Conservation (phyloP, 2,797 vertebrate species). For the Myripristis murdjan region DNA sequence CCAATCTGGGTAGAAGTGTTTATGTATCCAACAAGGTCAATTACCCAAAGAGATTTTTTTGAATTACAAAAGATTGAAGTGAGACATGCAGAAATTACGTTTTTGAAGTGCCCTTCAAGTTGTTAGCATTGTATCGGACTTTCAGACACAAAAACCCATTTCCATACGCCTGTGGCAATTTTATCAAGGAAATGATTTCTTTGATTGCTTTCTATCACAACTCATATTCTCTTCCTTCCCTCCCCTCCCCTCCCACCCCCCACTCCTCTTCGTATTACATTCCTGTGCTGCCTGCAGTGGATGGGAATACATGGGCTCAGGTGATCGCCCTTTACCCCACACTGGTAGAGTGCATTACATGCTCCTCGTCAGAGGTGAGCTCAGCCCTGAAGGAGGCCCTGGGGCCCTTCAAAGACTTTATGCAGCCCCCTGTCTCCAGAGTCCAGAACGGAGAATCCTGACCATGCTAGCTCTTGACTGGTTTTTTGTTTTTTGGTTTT, state of each 20-base stretch:
- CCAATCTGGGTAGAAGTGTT: slow-evolving; percentile 51
- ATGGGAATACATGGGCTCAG: slow-evolving; percentile 96
- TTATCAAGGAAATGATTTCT: slow-evolving; percentile 57
- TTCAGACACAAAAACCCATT: slow-evolving; percentile 56
- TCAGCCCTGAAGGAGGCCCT: slow-evolving; percentile 97
- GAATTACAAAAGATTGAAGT: slow-evolving; percentile 37
- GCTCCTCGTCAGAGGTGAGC: slow-evolving; percentile 96
- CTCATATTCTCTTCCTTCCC: slow-evolving; percentile 30
- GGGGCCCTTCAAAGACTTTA: slow-evolving; percentile 99
- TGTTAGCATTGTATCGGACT: slow-evolving; percentile 51
- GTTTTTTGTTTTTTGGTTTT: slow-evolving; percentile 52
- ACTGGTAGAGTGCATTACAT: slow-evolving; percentile 97
- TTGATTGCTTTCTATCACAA: slow-evolving; percentile 62
- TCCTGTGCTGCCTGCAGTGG: slow-evolving; percentile 86
- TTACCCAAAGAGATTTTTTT: slow-evolving; percentile 39
- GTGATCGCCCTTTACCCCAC: slow-evolving; percentile 98
- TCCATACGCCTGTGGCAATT: slow-evolving; percentile 54
- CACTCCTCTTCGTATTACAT: background rate
- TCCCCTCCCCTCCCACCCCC: slow-evolving; percentile 8
- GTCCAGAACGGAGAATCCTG: slow-evolving; percentile 98
- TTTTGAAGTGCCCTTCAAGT: slow-evolving; percentile 65
- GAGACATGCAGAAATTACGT: slow-evolving; percentile 52
- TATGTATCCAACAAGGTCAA: slow-evolving; percentile 57
- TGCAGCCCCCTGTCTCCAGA: slow-evolving; percentile 96
- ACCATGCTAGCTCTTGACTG: slow-evolving; percentile 74